Percentiles rank a stretch among this genome's conserved stretches.
Evolutionary conservation across 2,888 invertebrate species (phyloP).

Genomic region (Amiota communis): DNA sequence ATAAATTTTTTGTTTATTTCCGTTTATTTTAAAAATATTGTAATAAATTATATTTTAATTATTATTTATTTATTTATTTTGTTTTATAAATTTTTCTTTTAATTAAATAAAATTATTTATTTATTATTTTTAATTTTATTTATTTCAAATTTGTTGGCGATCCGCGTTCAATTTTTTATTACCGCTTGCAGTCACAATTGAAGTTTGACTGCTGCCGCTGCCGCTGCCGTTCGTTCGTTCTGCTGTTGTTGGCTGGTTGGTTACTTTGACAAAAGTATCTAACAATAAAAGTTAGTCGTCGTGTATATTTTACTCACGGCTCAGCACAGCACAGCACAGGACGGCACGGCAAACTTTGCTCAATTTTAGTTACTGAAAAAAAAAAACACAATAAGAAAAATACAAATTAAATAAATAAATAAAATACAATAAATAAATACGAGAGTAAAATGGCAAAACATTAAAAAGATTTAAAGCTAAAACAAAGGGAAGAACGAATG

Average conservation of each 20-base stretch:
- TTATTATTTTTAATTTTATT: no score
- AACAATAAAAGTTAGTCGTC: no score
- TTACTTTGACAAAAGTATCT: not conserved
- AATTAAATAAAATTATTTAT: not conserved
- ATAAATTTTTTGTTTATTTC: not conserved
- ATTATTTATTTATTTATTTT: conserved; percentile 5
- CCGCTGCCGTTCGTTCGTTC: not conserved
- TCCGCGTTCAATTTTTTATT: not conserved
- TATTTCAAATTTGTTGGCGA: not conserved
- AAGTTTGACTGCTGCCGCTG: conserved; percentile 19
- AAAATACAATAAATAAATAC: conserved; percentile 24
- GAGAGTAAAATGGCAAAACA: not conserved
- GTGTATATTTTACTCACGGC: conserved; percentile 44
- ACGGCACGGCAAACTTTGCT: not conserved
- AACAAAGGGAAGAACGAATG: not conserved
- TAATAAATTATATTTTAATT: not conserved
- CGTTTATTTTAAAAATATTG: not conserved
- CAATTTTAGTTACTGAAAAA: conserved; percentile 11
- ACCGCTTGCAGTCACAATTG: conserved; percentile 23
- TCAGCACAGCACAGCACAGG: conserved; percentile 34
- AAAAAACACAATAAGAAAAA: conserved; percentile 23
- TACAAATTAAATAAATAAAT: conserved; percentile 20
- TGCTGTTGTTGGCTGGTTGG: not conserved
- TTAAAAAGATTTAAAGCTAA: conserved; percentile 7
- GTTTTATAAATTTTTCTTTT: not conserved